Percentiles rank a stretch among this genome's conserved stretches.
Evolutionary conservation across 2,888 invertebrate genomes (phyloP).

Genomic region (Coenonympha arcania): DNA sequence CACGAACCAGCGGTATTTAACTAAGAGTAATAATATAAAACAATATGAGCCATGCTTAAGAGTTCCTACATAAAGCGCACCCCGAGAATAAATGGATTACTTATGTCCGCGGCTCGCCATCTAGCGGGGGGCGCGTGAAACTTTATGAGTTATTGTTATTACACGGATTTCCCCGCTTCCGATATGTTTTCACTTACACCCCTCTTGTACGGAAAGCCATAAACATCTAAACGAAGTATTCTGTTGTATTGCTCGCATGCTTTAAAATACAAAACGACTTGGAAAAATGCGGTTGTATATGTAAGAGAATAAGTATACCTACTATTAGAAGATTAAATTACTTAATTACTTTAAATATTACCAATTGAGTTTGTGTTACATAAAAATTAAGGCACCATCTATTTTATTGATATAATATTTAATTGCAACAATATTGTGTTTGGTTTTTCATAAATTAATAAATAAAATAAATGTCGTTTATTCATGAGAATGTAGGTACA

Average conservation of each 20-base stretch:
- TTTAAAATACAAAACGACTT: constrained; percentile 16
- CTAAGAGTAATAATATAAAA: constrained; percentile 68
- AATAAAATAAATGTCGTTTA: too few species aligned
- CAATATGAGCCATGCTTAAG: constrained; percentile 62
- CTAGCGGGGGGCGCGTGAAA: constrained; percentile 65
- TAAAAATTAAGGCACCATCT: too few species aligned
- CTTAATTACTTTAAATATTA: background rate
- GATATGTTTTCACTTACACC: constrained; percentile 71
- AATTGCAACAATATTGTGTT: too few species aligned
- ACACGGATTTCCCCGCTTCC: constrained; percentile 66
- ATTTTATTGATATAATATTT: too few species aligned
- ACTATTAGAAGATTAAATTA: background rate
- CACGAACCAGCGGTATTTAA: constrained; percentile 56
- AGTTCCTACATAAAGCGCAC: constrained; percentile 69
- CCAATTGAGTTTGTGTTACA: too few species aligned
- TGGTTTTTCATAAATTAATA: too few species aligned
- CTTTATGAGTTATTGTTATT: constrained; percentile 72
- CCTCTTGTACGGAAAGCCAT: constrained; percentile 61
- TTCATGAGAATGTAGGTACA: too few species aligned
- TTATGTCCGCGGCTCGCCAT: constrained; percentile 69
- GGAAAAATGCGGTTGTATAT: background rate
- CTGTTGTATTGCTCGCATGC: constrained; percentile 28
- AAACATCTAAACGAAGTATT: constrained; percentile 64
- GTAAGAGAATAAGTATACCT: too few species aligned
- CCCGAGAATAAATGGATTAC: constrained; percentile 74